Conservation (phyloP, 2,888 invertebrate genomes). For the Caenorhabditis plicata region DNA sequence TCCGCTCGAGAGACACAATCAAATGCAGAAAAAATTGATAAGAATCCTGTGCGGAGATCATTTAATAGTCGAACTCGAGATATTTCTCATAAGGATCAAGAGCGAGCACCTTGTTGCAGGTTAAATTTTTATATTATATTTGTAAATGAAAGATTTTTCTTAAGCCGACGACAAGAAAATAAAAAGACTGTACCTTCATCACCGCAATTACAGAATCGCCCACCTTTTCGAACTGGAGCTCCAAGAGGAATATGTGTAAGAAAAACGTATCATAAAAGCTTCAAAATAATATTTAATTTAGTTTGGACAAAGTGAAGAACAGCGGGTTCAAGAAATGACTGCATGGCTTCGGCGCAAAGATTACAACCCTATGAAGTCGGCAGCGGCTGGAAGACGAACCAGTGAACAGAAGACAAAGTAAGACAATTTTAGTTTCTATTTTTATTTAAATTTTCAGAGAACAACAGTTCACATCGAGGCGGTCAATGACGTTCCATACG, state of each 20-base stretch:
- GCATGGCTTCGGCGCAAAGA: conserved; percentile 94
- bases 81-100: conserved; percentile 5
- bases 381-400: conserved; percentile 70
- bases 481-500: conserved; percentile 60
- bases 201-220: conserved; percentile 20
- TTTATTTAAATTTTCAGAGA: conserved; percentile 34
- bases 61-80: conserved; percentile 14
- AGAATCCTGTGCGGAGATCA: conserved; percentile 1
- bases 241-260: conserved; percentile 18
- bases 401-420: conserved; percentile 50
- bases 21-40: too few relatives aligned
- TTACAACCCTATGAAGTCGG: conserved; percentile 91
- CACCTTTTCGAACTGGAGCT: conserved; percentile 22
- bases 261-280: too few relatives aligned
- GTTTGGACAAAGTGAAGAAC: conserved; percentile 29
- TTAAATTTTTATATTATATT: conserved; percentile 3
- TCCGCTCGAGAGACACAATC: conserved; percentile 29
- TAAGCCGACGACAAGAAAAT: conserved; percentile 19
- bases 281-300: conserved; percentile 2
- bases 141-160: not conserved
- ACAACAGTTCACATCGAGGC: conserved; percentile 53
- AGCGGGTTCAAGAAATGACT: conserved; percentile 79
- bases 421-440: too few relatives aligned
- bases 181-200: conserved; percentile 27
- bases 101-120: conserved; percentile 11